A percentile compares a stretch with the other conserved stretches of the same genome.
phyloP scores from a whole-genome alignment of 2,113 vertebrate species.

The Pseudorhombus dupliciocellatus region DNA sequence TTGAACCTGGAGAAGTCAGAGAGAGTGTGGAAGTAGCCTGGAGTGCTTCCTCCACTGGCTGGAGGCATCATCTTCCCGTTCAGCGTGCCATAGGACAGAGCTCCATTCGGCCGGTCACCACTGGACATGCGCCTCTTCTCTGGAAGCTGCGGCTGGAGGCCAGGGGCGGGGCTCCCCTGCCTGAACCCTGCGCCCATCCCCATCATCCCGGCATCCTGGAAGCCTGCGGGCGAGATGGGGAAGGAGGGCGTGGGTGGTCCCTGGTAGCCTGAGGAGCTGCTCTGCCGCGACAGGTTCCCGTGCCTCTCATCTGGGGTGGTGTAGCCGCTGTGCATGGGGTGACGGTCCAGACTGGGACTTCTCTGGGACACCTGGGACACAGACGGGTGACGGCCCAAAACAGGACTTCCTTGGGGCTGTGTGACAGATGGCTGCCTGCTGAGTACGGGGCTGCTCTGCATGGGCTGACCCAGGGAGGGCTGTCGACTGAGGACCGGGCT shows the following conservation, averaged over 20 bases:
- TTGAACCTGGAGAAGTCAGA: slow-evolving; percentile 96
- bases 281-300: slow-evolving; percentile 90
- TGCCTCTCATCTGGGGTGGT: slow-evolving; percentile 89
- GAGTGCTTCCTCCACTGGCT: slow-evolving; percentile 80
- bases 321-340: slow-evolving; percentile 87
- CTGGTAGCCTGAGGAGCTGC: slow-evolving; percentile 93
- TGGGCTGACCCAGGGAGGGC: slow-evolving; percentile 65
- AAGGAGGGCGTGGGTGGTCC: slow-evolving; percentile 93
- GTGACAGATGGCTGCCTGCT: slow-evolving; percentile 73
- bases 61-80: slow-evolving; percentile 91
- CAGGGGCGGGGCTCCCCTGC: slow-evolving; percentile 84
- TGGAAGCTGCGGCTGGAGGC: slow-evolving; percentile 84
- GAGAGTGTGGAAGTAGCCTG: slow-evolving; percentile 89
- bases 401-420: slow-evolving; percentile 84
- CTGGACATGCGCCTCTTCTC: slow-evolving; percentile 94
- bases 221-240: slow-evolving; percentile 88
- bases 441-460: slow-evolving; percentile 75
- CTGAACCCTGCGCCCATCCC: slow-evolving; percentile 76
- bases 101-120: slow-evolving; percentile 88
- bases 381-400: slow-evolving; percentile 75
- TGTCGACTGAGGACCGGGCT: slow-evolving; percentile 77
- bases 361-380: slow-evolving; percentile 78
- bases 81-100: slow-evolving; percentile 88
- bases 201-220: slow-evolving; percentile 80
- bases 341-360: slow-evolving; percentile 88